Evolutionary conservation across 2,888 invertebrate species (phyloP), one percentile per base, ranked within the genome.

Genomic region (Shargacucullia verbasci): DNA sequence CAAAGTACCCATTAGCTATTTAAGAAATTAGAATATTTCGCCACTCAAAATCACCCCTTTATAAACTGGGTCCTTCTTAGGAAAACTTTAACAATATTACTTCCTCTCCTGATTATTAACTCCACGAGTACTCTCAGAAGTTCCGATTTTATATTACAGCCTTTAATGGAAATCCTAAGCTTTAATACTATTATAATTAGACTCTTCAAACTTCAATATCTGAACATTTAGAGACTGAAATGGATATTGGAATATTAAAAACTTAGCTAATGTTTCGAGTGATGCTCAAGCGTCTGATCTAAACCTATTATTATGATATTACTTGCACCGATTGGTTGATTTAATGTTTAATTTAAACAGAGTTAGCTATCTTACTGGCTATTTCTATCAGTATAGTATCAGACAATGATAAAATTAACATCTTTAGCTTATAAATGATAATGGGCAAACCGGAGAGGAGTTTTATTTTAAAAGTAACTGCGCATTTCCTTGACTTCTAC

Each of bases 71-170:
- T 62, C 48, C 53, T 57, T 63, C 56, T 62, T 59, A 46, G 37
- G 33, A 52, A 50, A 73, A 64, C 73, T 73, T 68, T 54, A 56
- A 70, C 58, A 68, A 73, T 65, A 70, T 70, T 64, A 62, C 56
- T 60, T 68, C 53, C 68, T 37, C 59, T 34, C 50, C 57, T 70
- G 57, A 64, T 73, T 67, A 62, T 67, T 38, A 73, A 73, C 66
- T 73, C 43, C 45, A 48, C 41, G 53, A 73, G 67, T 52, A 59
- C 67, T 40, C 57, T 64, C 39, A 20, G 44, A 59, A 67, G 59
- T 70, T 73, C 25, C 31, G 38, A 48, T 58, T 67, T 64, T 64
- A 62, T 73, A 61, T 59, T 62, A 38, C 47, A 56, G 52, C 29
- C 46, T 59, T 59, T 59, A 67, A 64, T 58, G 38, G 33, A 71